Conservation (phyloP, 2,113 vertebrate genomes). For the Spea bombifrons region DNA sequence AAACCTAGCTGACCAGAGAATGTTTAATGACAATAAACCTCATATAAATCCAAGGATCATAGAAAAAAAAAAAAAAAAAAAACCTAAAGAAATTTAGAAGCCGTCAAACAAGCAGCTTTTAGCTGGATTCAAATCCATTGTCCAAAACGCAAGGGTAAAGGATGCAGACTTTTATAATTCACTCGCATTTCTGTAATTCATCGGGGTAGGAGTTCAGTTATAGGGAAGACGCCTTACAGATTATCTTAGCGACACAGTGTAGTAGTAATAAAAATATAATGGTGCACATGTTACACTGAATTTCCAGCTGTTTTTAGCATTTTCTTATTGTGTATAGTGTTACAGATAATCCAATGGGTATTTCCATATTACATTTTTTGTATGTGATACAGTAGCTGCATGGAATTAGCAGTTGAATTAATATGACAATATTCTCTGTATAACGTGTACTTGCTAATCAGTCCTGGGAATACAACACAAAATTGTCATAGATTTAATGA, state of each 20-base stretch:
- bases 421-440: conserved; percentile 59
- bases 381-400: conserved; percentile 56
- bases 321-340: conserved; percentile 27
- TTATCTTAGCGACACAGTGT: neutral
- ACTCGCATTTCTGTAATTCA: too few species aligned
- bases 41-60: neutral
- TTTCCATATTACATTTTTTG: conserved; percentile 54
- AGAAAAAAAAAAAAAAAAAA: neutral
- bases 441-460: conserved; percentile 56
- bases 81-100: neutral
- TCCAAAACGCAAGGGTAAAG: neutral
- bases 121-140: neutral
- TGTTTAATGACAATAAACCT: too few species aligned
- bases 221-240: too few species aligned
- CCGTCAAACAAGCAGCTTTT: neutral
- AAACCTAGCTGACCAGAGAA: too few species aligned
- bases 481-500: conserved; percentile 61
- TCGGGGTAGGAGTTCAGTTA: too few species aligned
- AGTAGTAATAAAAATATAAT: conserved; percentile 9
- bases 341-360: conserved; percentile 31
- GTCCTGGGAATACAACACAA: conserved; percentile 57
- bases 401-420: conserved; percentile 61
- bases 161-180: neutral
- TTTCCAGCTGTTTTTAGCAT: conserved; percentile 9
- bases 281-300: neutral